Percentiles rank a stretch among this genome's conserved stretches.
Conservation (phyloP, 1,140 invertebrate species). For the Rhopalosiphum maidis region DNA sequence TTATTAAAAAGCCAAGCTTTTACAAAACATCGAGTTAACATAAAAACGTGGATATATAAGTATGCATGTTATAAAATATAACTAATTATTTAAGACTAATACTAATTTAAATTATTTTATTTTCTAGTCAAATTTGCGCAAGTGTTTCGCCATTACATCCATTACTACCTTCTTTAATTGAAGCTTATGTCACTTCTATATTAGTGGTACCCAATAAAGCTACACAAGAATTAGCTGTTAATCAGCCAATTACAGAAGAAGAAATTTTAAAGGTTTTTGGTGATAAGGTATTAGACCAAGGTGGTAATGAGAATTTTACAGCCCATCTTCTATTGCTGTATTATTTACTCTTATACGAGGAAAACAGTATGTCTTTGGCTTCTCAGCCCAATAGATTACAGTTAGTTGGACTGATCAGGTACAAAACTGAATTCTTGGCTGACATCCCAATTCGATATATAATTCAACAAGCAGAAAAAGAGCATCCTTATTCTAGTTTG, state of each 20-base stretch:
- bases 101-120: constrained; percentile 11
- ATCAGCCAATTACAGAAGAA: constrained; percentile 89
- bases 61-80: constrained; percentile 31
- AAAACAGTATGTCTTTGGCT: constrained; percentile 71
- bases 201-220: constrained; percentile 77
- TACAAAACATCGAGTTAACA: constrained; percentile 82
- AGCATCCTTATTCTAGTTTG: constrained; percentile 79
- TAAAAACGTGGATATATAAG: constrained; percentile 62
- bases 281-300: constrained; percentile 67
- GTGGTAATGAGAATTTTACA: constrained; percentile 74
- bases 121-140: constrained; percentile 81
- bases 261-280: constrained; percentile 88
- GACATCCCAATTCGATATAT: constrained; percentile 94
- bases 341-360: constrained; percentile 92
- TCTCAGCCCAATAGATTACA: constrained; percentile 72
- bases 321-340: constrained; percentile 90
- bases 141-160: constrained; percentile 89
- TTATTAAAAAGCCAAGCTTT: constrained; percentile 93
- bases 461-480: constrained; percentile 89
- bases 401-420: constrained; percentile 65
- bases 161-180: constrained; percentile 89
- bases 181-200: constrained; percentile 95
- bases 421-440: constrained; percentile 86
- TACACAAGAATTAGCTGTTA: constrained; percentile 67
- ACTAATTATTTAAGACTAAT: background rate